A percentile compares a stretch with the other conserved stretches of the same genome.
phyloP scores from a whole-genome alignment of 1,140 invertebrate genomes.

The Probaryconus sp. region DNA sequence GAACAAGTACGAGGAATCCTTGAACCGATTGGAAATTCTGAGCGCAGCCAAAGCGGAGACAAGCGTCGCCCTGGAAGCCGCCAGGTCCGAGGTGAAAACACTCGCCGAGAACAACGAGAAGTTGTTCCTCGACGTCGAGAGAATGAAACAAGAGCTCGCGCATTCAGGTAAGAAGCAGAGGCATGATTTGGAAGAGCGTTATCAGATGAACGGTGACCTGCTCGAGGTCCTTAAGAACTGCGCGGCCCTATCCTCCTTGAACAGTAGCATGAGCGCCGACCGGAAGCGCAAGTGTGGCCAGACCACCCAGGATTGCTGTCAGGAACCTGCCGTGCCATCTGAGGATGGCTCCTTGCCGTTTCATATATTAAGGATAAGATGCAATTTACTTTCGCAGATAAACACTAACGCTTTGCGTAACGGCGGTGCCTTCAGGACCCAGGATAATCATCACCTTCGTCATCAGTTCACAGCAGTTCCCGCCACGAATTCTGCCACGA shows the following conservation, averaged over 20 bases:
- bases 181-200: background rate
- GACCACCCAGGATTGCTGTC: background rate
- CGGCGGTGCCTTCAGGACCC: background rate
- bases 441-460: no score
- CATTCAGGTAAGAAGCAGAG: background rate
- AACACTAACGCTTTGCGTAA: constrained; percentile 20
- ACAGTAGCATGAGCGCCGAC: background rate
- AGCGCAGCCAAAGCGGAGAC: background rate
- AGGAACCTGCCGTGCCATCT: background rate
- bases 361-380: constrained; percentile 27
- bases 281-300: background rate
- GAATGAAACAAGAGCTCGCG: no score
- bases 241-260: constrained; percentile 10
- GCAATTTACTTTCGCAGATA: constrained; percentile 37
- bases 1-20: no score
- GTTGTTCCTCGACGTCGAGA: no score
- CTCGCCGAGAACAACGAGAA: background rate
- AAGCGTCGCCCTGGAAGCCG: background rate
- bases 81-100: background rate
- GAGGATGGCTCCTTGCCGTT: background rate
- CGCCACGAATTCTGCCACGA: no score
- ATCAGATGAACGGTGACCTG: background rate
- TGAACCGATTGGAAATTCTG: background rate
- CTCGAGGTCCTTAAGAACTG: constrained; percentile 14
- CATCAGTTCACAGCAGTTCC: no score